Evolutionary conservation across 2,113 vertebrate genomes (phyloP).

Genomic region (Alosa alosa): DNA sequence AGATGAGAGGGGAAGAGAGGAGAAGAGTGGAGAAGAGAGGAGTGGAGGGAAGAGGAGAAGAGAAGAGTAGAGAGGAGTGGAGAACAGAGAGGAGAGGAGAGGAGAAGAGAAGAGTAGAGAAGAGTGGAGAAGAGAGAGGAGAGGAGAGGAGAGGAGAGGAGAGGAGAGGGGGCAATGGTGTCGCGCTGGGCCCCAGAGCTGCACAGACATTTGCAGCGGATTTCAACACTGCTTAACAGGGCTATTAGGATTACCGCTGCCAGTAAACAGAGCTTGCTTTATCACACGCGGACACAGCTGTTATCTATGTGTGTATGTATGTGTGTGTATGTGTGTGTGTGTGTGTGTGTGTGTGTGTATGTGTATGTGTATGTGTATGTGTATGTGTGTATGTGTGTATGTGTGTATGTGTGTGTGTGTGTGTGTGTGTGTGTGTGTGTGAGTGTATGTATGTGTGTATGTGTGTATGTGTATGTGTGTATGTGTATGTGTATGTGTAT

Average conservation of each 20-base stretch:
- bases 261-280: constrained; percentile 48
- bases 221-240: constrained; percentile 47
- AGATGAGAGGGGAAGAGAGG: too few relatives aligned
- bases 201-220: constrained; percentile 35
- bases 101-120: too few relatives aligned
- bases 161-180: background rate
- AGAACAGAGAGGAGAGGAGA: too few relatives aligned
- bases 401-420: background rate
- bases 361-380: background rate
- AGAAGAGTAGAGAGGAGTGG: too few relatives aligned
- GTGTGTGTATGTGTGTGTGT: background rate
- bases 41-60: too few relatives aligned
- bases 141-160: background rate
- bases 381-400: background rate
- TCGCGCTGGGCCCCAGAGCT: background rate
- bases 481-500: background rate
- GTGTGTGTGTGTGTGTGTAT: constrained; percentile 22
- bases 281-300: constrained; percentile 51
- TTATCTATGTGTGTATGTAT: constrained; percentile 32
- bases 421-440: constrained; percentile 21
- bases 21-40: too few relatives aligned
- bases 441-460: constrained; percentile 11
- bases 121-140: background rate
- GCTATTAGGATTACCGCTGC: constrained; percentile 46
- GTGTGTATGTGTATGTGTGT: background rate